Evolutionary conservation across 1,140 invertebrate species (phyloP).

Genomic region (Drosophila santomea): DNA sequence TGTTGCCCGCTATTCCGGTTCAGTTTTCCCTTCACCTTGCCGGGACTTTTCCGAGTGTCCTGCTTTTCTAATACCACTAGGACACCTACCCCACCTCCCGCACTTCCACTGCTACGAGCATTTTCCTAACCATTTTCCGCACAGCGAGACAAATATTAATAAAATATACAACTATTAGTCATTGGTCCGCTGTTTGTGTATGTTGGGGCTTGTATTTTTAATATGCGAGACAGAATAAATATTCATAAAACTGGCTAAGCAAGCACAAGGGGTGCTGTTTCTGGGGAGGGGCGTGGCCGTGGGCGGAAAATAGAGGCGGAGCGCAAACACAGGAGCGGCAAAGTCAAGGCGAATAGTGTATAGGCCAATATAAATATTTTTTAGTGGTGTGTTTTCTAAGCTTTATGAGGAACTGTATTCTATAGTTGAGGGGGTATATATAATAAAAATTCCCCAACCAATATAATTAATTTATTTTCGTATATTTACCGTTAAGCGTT

Average conservation of each 20-base stretch:
- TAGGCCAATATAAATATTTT: constrained; percentile 19
- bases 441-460: neutral
- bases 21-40: constrained; percentile 20
- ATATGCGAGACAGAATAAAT: constrained; percentile 81
- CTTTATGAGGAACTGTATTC: neutral
- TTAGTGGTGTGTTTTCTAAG: neutral
- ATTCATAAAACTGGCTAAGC: constrained; percentile 74
- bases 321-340: constrained; percentile 27
- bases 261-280: constrained; percentile 14
- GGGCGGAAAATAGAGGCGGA: neutral
- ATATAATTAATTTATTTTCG: neutral
- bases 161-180: constrained; percentile 84
- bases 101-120: neutral
- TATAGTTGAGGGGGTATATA: neutral
- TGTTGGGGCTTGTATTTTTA: constrained; percentile 73
- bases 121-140: constrained; percentile 8
- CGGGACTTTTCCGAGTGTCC: constrained; percentile 8
- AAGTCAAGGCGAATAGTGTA: constrained; percentile 34
- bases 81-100: neutral
- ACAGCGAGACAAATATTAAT: constrained; percentile 79
- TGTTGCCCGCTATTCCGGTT: constrained; percentile 59
- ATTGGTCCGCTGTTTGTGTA: constrained; percentile 62
- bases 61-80: constrained; percentile 35
- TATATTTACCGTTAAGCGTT: too few species aligned
- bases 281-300: neutral